These are phyloP conservation scores for Myoxocephalus aenaeus DNA, from an alignment of 2,797 vertebrate species.

Conservation along the genomic window DNA sequence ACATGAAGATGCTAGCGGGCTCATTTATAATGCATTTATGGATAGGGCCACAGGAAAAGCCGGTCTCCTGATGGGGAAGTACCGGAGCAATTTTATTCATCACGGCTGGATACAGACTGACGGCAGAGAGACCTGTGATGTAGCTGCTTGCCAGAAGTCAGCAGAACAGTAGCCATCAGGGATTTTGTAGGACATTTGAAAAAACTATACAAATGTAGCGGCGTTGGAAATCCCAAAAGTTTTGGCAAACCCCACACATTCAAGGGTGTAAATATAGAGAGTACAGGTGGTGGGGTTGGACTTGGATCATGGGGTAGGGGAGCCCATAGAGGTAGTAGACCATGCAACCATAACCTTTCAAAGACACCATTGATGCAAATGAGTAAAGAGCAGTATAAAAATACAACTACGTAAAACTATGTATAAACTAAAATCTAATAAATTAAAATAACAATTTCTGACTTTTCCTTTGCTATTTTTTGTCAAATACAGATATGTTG, in stretches of 20 bases:
- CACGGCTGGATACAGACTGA: constrained; percentile 49
- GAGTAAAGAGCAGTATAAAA: not conserved
- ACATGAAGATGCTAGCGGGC: constrained; percentile 66
- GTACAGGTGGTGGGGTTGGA: not conserved
- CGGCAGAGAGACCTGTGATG: constrained; percentile 54
- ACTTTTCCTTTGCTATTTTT: not conserved
- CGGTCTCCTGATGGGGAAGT: constrained; percentile 57
- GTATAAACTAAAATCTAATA: not conserved
- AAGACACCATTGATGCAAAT: not conserved
- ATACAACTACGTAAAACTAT: too few relatives aligned
- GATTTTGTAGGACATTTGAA: constrained; percentile 33
- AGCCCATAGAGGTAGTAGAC: not conserved
- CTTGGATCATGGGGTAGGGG: too few relatives aligned
- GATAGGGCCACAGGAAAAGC: constrained; percentile 73
- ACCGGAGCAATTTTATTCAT: constrained; percentile 66
- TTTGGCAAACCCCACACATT: not conserved
- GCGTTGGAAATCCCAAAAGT: constrained; percentile 14
- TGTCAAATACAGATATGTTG: not conserved
- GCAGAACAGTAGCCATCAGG: constrained; percentile 38
- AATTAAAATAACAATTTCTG: not conserved
- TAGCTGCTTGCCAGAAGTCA: constrained; percentile 32
- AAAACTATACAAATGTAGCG: constrained; percentile 34
- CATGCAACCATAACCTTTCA: not conserved
- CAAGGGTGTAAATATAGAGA: not conserved
- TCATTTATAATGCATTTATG: constrained; percentile 82